These are phyloP conservation scores for Timema cristinae DNA, from an alignment of 2,888 invertebrate genomes.

Conservation along the genomic window DNA sequence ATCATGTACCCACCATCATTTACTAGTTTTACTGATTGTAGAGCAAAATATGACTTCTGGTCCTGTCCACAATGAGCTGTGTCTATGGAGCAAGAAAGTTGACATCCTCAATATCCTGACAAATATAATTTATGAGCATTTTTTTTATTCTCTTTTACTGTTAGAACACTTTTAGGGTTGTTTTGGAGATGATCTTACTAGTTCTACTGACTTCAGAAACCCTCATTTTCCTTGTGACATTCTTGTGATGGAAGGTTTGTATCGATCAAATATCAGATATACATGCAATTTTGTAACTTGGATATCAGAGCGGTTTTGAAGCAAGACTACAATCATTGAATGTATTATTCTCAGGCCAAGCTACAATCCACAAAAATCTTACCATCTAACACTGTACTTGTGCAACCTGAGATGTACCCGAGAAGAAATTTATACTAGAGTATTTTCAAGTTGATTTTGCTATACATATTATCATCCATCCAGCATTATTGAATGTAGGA, in stretches of 20 bases:
- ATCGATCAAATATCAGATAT: neutral
- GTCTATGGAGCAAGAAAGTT: neutral
- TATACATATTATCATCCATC: too few species aligned
- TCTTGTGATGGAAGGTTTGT: too few species aligned
- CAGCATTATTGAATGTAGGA: too few species aligned
- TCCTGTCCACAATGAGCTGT: neutral
- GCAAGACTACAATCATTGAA: neutral
- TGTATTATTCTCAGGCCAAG: neutral
- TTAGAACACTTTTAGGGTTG: neutral
- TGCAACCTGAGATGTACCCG: neutral
- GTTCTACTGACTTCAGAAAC: neutral
- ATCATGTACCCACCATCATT: too few species aligned
- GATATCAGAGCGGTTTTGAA: neutral
- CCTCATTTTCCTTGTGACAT: conserved; percentile 4
- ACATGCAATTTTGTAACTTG: neutral
- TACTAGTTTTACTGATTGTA: too few species aligned
- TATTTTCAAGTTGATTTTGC: too few species aligned
- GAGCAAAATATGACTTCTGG: too few species aligned
- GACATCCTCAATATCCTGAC: neutral
- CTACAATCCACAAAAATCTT: neutral
- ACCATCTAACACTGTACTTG: neutral
- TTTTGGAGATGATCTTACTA: neutral
- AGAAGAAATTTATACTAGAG: too few species aligned
- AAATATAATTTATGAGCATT: neutral
- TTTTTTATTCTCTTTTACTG: neutral